Base-by-base conservation (phyloP, 2,888 invertebrate genomes). In the Lasioglossum vierecki region DNA sequence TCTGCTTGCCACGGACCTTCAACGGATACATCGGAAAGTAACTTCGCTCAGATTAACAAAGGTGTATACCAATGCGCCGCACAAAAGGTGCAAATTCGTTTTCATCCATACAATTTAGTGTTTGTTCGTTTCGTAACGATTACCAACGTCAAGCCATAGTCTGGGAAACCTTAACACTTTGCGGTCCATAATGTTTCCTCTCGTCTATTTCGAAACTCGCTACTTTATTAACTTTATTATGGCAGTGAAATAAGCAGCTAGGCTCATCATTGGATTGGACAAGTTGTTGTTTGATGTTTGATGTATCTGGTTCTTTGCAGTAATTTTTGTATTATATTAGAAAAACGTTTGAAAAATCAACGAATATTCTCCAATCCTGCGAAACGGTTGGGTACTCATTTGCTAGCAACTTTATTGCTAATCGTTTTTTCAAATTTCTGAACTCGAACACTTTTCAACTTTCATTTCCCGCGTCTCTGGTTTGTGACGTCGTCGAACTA, bases 1-100 rank as follows among this genome's bases (percentile, higher is more conserved):
- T 87, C 76, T 79, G 68, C 80, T 86, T 82, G 81, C 79, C 84
- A 74, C 76, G 80, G 70, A 83, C 80, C 83, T 82, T 81, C 44
- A 76, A 49, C 66, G 80, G 53, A 68, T 78, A 85, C 80, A 78
- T 84, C 74, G 80, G 78, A 76, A 79, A 86, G 84, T 88, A 86
- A 83, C 83, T 83, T 84, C 77, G 78, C 57, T 73, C 53, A 26
- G 79, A 79, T 76, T 49, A 79, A 66, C 75, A 66, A 72, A 44
- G 73, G 30, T 44, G 9, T n/a, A 44, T n/a, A 9, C 26, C 4
- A 13, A 13, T 60, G 49, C 44, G n/a, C 41, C 13, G 22, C 5
- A 2, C 11, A 41, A 63, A 71, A 70, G 15, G n/a, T 68, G 8
- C 26, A 13, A n/a, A 53, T 15, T 8, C 22, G 22, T 13, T 60